phyloP scores from a whole-genome alignment of 2,888 invertebrate genomes.

The Pecten maximus region DNA sequence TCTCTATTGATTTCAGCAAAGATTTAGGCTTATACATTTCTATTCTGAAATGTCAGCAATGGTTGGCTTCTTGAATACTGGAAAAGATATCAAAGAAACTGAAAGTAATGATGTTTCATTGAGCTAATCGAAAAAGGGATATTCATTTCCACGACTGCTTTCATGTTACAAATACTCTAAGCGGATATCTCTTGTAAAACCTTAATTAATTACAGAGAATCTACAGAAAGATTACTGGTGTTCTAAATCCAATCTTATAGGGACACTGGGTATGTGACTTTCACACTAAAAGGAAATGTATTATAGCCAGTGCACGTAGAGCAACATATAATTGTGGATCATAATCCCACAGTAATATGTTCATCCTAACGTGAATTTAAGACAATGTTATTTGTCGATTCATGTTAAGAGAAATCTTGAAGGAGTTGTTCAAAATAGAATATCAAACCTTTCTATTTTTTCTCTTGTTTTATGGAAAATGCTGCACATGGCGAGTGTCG shows the following conservation, averaged over 20 bases:
- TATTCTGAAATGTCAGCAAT: no score
- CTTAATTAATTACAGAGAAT: not conserved
- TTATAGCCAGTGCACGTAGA: not conserved
- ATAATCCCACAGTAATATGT: not conserved
- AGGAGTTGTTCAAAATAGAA: no score
- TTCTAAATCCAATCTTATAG: not conserved
- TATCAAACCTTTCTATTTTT: no score
- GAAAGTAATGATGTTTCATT: not conserved
- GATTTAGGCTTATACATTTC: no score
- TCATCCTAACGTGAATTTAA: no score
- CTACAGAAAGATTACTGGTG: not conserved
- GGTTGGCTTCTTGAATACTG: no score
- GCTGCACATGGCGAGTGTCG: no score
- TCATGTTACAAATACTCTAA: no score
- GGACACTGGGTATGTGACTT: not conserved
- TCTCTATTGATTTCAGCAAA: not conserved
- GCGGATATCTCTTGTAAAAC: not conserved
- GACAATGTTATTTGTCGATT: no score
- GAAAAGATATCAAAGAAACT: not conserved
- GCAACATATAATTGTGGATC: not conserved
- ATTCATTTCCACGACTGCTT: not conserved
- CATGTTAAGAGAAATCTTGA: no score
- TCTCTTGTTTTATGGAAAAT: no score
- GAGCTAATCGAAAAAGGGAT: not conserved
- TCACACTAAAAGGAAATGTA: not conserved